phyloP scores from a whole-genome alignment of 2,797 vertebrate genomes.

The Nyctalus aviator region DNA sequence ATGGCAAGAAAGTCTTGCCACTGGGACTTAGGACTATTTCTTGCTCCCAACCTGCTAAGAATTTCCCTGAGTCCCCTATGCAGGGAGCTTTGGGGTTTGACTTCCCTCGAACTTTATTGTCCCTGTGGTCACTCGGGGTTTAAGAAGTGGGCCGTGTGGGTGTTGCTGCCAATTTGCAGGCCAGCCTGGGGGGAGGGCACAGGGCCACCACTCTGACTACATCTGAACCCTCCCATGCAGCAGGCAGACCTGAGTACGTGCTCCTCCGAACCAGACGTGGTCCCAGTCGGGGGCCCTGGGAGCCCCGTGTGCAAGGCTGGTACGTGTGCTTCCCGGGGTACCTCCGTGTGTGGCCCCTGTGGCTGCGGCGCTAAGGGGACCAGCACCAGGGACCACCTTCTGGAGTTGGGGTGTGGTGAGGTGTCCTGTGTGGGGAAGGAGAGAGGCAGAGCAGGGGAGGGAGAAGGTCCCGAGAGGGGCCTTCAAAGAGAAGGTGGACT shows the following conservation, averaged over 20 bases:
- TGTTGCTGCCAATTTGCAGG: accelerated
- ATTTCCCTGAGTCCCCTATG: neutral
- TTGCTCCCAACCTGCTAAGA: neutral
- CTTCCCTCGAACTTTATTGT: neutral
- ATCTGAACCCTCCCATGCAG: no score
- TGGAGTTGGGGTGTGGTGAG: no score
- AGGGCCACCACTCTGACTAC: neutral
- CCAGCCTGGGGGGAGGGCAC: no score
- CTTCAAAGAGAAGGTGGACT: neutral
- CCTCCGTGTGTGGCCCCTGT: neutral
- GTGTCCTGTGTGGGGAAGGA: no score
- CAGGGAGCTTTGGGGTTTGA: neutral
- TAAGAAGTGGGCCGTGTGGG: neutral
- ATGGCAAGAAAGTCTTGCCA: neutral
- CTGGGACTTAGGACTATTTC: neutral
- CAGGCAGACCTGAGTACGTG: no score
- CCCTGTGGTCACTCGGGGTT: neutral
- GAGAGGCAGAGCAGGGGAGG: neutral
- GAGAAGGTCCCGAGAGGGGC: no score
- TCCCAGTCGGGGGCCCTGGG: neutral
- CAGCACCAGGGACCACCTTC: neutral
- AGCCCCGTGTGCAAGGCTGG: neutral
- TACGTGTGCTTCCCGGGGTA: neutral
- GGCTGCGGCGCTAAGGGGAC: neutral
- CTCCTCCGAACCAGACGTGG: accelerated